A percentile compares a stretch with the other conserved stretches of the same genome.
Evolutionary conservation across 2,113 vertebrate genomes (phyloP).

Genomic region (Notothenia coriiceps): DNA sequence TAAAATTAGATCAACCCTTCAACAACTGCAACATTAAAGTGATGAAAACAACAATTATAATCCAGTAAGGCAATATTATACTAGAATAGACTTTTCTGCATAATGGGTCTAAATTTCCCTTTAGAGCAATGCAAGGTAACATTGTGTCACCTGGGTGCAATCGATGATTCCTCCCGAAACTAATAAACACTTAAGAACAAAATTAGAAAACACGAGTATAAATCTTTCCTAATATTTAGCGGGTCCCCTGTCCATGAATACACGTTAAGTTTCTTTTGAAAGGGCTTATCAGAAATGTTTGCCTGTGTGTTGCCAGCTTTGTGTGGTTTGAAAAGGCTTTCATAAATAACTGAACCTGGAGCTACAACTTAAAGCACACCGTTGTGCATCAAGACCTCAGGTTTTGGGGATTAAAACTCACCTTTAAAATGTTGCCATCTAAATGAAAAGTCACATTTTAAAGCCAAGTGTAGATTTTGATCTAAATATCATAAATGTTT

Average conservation of each 20-base stretch:
- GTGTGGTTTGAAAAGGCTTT: not conserved
- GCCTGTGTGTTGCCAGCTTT: not conserved
- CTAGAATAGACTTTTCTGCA: too few species aligned
- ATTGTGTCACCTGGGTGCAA: conserved; percentile 10
- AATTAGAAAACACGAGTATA: conserved; percentile 8
- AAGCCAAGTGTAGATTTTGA: not conserved
- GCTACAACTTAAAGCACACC: conserved; percentile 2
- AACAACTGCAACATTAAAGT: too few species aligned
- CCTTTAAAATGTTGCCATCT: conserved; percentile 6
- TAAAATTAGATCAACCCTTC: too few species aligned
- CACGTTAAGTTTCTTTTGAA: not conserved
- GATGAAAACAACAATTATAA: too few species aligned
- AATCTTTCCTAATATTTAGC: conserved; percentile 11
- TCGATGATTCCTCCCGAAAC: conserved; percentile 27
- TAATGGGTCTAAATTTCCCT: conserved; percentile 41
- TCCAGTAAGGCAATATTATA: too few species aligned
- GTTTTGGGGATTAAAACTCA: conserved; percentile 17
- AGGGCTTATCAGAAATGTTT: not conserved
- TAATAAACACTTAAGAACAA: conserved; percentile 51
- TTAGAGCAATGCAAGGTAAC: conserved; percentile 3
- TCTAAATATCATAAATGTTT: conserved; percentile 34
- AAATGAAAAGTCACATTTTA: conserved; percentile 6
- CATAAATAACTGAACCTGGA: conserved; percentile 8
- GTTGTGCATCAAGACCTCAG: not conserved
- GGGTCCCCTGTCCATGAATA: not conserved